Evolutionary conservation across 2,888 invertebrate genomes (phyloP), one percentile per base, ranked within the genome.

Genomic region (Lomographa bimaculata): DNA sequence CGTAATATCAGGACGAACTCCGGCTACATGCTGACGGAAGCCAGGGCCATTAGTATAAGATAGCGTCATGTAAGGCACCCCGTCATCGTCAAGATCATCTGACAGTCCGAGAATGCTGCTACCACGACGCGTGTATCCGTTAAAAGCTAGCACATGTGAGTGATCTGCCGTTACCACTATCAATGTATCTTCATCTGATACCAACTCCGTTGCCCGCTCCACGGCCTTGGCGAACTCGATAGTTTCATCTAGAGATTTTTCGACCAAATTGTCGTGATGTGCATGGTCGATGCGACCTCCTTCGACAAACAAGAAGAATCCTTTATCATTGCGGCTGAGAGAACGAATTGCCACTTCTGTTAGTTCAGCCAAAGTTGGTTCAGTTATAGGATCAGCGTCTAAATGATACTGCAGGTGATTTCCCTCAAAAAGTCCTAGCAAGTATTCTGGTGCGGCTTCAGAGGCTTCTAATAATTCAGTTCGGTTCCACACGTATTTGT

Each of bases 151-250:
- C 0, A 92, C 92, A 71, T 95, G 95, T 0, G 94, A 91, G 69
- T 95, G 95, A 78, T 95, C 95, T 0, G 95, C 89, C 0, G 94
- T 94, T 9, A 94, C 95, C 8, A 96, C 91, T n/a, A 96, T 90
- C 20, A 97, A 79, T 0, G 96, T 95, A 44, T 96, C 95, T 0
- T 92, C 81, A 8, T 82, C 81, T 19, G 77, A 39, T 8, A 81
- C 57, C 39, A 80, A 70, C 32, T 49, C 58, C 7, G 83, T 57
- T 1, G 95, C 80, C 19, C 71, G 70, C 24, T 43, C 53, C 23
- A 93, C 86, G 9, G 95, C 92, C n/a, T 82, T 77, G 46, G 91
- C 90, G 55, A 95, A 81, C 60, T 93, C 92, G 0, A 93, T 71
- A 0, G 93, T 92, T 70, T 96, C 95, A 47, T 92, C 91, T 1